These are phyloP conservation scores for Rhineura floridana DNA, from an alignment of 2,113 vertebrate species.

Conservation along the genomic window DNA sequence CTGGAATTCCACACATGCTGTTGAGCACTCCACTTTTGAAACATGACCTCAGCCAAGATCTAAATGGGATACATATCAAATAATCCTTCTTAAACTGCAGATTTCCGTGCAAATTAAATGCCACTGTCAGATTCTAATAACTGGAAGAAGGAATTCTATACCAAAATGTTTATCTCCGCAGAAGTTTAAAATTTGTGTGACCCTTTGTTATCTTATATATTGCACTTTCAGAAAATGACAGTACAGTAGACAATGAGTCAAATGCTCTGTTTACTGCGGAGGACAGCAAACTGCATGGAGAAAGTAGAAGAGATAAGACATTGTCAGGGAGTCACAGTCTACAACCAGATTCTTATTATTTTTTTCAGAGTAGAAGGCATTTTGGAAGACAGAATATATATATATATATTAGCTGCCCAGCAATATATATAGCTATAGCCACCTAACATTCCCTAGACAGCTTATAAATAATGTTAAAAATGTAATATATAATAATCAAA, in stretches of 20 bases:
- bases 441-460: no score
- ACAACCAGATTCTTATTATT: background rate
- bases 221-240: background rate
- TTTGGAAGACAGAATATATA: background rate
- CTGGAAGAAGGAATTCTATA: background rate
- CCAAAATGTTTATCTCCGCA: background rate
- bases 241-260: background rate
- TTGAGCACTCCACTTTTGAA: slow-evolving; percentile 34
- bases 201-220: background rate
- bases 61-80: background rate
- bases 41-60: background rate
- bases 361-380: background rate
- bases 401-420: no score
- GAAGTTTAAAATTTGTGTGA: fast-evolving
- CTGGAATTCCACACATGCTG: slow-evolving; percentile 17
- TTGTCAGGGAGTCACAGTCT: background rate
- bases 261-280: background rate
- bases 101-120: slow-evolving; percentile 14
- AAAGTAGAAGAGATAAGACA: background rate
- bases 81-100: background rate
- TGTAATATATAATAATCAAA: no score
- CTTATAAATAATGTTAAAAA: no score
- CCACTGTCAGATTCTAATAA: background rate
- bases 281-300: background rate
- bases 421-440: no score